These are phyloP conservation scores for Acromyrmex heyeri DNA, from an alignment of 1,140 invertebrate genomes.

Conservation along the genomic window DNA sequence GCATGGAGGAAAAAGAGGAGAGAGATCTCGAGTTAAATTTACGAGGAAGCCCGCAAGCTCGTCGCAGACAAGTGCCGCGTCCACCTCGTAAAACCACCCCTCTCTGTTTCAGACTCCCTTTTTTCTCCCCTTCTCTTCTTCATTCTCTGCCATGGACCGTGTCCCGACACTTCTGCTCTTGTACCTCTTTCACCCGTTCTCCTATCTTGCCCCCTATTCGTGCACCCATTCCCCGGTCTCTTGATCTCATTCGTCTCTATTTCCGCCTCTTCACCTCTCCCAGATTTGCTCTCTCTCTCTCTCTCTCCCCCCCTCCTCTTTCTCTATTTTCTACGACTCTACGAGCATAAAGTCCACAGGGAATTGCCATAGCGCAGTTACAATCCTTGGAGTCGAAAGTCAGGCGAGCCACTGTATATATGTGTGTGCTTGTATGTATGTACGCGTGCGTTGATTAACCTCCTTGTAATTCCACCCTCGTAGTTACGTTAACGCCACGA, in stretches of 20 bases:
- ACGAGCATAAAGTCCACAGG: constrained; percentile 65
- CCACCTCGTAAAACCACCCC: constrained; percentile 72
- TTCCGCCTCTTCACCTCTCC: not conserved
- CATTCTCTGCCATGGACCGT: not conserved
- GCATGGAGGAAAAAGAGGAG: not conserved
- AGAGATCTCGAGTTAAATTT: constrained; percentile 72
- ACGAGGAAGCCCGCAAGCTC: constrained; percentile 71
- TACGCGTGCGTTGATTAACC: constrained; percentile 76
- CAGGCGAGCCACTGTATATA: constrained; percentile 18
- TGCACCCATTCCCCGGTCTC: not conserved
- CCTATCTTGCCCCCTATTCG: not conserved
- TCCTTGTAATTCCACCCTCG: constrained; percentile 77
- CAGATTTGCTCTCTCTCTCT: not conserved
- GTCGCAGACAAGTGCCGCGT: constrained; percentile 73
- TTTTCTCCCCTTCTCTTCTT: constrained; percentile 7
- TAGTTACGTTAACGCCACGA: constrained; percentile 73
- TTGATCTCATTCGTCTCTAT: constrained; percentile 36
- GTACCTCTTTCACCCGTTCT: not conserved
- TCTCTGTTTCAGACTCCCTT: not conserved
- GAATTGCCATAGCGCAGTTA: constrained; percentile 59
- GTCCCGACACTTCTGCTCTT: constrained; percentile 42
- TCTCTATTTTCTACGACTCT: constrained; percentile 53
- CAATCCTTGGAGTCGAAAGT: constrained; percentile 65
- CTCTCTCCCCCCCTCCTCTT: constrained; percentile 10
- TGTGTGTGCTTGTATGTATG: constrained; percentile 29